phyloP scores from a whole-genome alignment of 2,888 invertebrate species.

The Cerastoderma edule region DNA sequence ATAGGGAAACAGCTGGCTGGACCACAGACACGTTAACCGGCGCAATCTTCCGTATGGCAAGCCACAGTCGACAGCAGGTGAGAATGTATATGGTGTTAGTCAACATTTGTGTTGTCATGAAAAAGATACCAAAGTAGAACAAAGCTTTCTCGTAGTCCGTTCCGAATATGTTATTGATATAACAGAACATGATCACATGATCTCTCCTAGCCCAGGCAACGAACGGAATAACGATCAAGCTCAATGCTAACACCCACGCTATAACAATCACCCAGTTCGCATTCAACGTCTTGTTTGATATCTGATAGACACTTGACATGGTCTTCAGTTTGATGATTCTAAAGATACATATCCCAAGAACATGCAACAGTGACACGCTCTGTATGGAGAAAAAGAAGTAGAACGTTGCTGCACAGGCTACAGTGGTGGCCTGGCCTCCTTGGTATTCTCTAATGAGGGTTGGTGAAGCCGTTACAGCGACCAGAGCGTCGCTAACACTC shows the following conservation, averaged over 20 bases:
- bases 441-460: neutral
- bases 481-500: constrained; percentile 1
- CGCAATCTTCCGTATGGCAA: neutral
- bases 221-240: neutral
- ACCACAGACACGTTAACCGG: neutral
- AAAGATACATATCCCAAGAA: constrained; percentile 4
- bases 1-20: neutral
- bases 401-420: neutral
- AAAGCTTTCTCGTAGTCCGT: neutral
- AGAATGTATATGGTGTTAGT: constrained; percentile 2
- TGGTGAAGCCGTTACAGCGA: neutral
- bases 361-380: constrained; percentile 9
- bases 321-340: constrained; percentile 4
- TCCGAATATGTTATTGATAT: neutral
- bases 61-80: constrained; percentile 3
- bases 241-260: neutral
- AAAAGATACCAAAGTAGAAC: neutral
- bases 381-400: constrained; percentile 8
- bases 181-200: neutral
- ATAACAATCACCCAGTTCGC: neutral
- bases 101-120: neutral
- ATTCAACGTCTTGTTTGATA: neutral
- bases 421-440: neutral
- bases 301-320: neutral
- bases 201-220: neutral